Evolutionary conservation across 2,888 invertebrate species (phyloP).

Genomic region (Bugulina stolonifera): DNA sequence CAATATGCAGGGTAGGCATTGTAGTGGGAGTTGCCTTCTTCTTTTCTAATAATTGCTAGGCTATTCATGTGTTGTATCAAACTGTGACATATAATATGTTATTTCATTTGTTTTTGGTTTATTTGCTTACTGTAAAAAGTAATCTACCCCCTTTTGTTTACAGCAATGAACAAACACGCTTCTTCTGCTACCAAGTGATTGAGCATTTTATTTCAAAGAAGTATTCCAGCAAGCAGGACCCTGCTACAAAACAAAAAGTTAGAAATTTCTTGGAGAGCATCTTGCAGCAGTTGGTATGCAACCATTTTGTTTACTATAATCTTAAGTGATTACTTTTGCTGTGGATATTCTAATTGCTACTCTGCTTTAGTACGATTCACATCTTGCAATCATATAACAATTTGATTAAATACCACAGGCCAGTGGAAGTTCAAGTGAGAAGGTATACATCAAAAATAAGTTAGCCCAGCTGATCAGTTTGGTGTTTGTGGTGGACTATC

Average conservation of each 20-base stretch:
- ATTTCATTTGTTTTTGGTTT: background rate
- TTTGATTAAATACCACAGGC: background rate
- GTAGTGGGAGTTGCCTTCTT: slow-evolving; percentile 26
- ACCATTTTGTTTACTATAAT: too few relatives aligned
- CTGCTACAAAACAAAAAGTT: background rate
- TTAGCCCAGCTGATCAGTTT: slow-evolving; percentile 58
- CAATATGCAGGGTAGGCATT: slow-evolving; percentile 39
- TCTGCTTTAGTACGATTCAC: too few relatives aligned
- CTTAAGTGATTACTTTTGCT: too few relatives aligned
- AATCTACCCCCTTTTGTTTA: too few relatives aligned
- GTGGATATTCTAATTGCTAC: too few relatives aligned
- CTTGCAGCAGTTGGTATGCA: background rate
- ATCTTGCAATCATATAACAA: too few relatives aligned
- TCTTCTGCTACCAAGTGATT: slow-evolving; percentile 57
- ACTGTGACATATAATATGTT: background rate
- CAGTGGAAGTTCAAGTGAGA: slow-evolving; percentile 36
- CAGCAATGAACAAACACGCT: slow-evolving; percentile 54
- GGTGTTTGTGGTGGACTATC: slow-evolving; percentile 58
- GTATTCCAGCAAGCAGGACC: slow-evolving; percentile 36
- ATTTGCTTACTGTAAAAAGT: too few relatives aligned
- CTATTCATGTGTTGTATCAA: background rate
- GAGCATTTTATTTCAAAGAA: slow-evolving; percentile 55
- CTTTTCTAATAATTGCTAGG: background rate
- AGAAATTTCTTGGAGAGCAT: slow-evolving; percentile 21
- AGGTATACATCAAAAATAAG: slow-evolving; percentile 57